Base-by-base conservation (phyloP, 2,113 vertebrate species). In the Malurus cyaneus region DNA sequence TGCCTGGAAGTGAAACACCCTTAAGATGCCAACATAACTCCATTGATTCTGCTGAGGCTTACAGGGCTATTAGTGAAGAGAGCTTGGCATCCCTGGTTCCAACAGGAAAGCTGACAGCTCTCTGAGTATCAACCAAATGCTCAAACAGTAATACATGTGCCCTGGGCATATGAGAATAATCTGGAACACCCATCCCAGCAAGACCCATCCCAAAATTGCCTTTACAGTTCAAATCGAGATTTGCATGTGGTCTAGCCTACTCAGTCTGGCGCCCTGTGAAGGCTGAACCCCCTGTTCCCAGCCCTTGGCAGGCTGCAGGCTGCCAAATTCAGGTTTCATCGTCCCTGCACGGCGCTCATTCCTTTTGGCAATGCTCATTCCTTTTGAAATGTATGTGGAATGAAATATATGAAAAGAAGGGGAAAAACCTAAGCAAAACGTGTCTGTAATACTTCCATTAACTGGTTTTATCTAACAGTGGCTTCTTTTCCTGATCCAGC, bases 401-500 rank as follows among this genome's bases (percentile, higher is more conserved):
- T 11, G 76, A 83, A 54, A 92, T 17, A 25, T 44, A 92, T 67
- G 64, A 77, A 94, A 95, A 95, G 49, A 86, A 94, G 86, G 83
- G 46, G 57, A 5, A 94, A 84, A 94, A 91, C 56, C 41, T 69
- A 69, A 14, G 46, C 73, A 50, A n/a, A 70, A 73, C 0, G 0
- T 44, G 28, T 81, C 47, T 71, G 47, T 76, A 26, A 32, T 49
- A 76, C 57, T 59, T 65, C 42, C 70, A 65, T 72, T 49, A 57
- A 53, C 12, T 52, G 36, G 9, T 11, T 89, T 86, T 79, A 76
- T 92, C 66, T 87, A 60, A 76, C 18, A n/a, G 18, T 36, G 1
- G 3, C 60, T 72, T 70, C 56, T 79, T 94, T 91, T 85, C 25
- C 25, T 47, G 31, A 59, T 86, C 34, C 64, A 92, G 32, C 9